Evolutionary conservation across 2,888 invertebrate genomes (phyloP).

Genomic region (Allophyes oxyacanthae): DNA sequence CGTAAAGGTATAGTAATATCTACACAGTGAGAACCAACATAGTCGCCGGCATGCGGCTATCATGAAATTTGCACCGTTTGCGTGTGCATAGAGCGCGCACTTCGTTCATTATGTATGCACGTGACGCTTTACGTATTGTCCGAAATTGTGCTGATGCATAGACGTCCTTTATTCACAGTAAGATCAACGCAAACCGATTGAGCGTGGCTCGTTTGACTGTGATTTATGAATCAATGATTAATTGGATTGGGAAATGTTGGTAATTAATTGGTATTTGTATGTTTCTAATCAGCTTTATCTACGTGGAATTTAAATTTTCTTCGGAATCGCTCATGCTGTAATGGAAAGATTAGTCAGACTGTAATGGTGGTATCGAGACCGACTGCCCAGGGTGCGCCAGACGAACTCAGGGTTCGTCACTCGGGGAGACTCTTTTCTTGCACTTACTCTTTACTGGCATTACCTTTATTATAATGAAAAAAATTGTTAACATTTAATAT

Average conservation of each 20-base stretch:
- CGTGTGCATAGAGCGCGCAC: constrained; percentile 47
- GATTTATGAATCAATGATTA: constrained; percentile 21
- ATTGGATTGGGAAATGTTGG: constrained; percentile 8
- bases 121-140: constrained; percentile 49
- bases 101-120: constrained; percentile 56
- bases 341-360: too few relatives aligned
- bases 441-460: too few relatives aligned
- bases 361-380: too few relatives aligned
- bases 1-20: constrained; percentile 47
- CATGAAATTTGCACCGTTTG: constrained; percentile 62
- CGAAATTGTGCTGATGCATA: constrained; percentile 42
- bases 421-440: too few relatives aligned
- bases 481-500: too few relatives aligned
- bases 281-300: too few relatives aligned
- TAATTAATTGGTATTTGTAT: not conserved
- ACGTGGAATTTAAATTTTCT: too few relatives aligned
- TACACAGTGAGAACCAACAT: constrained; percentile 38
- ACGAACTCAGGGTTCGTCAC: too few relatives aligned
- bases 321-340: too few relatives aligned
- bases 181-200: constrained; percentile 16
- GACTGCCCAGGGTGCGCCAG: too few relatives aligned
- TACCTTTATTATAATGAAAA: too few relatives aligned
- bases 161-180: constrained; percentile 23
- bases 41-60: constrained; percentile 48
- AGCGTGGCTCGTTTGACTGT: constrained; percentile 19